Percentiles rank a stretch among this genome's conserved stretches.
These are phyloP conservation scores for Pelecanus crispus DNA, from an alignment of 2,113 vertebrate species.

Conservation along the genomic window DNA sequence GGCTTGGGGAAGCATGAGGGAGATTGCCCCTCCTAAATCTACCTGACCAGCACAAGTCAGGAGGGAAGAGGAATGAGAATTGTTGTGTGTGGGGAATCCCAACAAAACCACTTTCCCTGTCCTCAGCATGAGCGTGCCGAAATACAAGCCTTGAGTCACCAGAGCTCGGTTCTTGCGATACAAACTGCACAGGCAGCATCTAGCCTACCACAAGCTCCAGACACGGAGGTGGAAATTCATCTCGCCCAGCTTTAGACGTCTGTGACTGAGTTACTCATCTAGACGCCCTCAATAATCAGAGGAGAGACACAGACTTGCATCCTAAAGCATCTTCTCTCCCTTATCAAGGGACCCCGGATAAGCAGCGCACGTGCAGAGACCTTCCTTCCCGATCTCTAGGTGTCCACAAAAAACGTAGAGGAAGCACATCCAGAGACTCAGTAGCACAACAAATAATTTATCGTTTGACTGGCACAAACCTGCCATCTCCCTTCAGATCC, in stretches of 20 bases:
- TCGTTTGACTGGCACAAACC: not conserved
- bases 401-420: rapidly evolving
- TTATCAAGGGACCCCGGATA: rapidly evolving
- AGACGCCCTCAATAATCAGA: not conserved
- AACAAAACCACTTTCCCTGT: not conserved
- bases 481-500: not conserved
- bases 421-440: not conserved
- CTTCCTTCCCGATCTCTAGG: not conserved
- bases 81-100: no score
- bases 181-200: not conserved
- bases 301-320: not conserved
- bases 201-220: not conserved
- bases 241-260: not conserved
- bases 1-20: not conserved
- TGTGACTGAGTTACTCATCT: not conserved
- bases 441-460: not conserved
- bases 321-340: not conserved
- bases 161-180: not conserved
- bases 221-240: not conserved
- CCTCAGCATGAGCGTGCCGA: rapidly evolving
- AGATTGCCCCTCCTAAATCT: not conserved
- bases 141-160: not conserved
- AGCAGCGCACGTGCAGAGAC: rapidly evolving
- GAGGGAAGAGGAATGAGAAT: not conserved
- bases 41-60: not conserved